These are phyloP conservation scores for Gnatocerus cornutus DNA, from an alignment of 2,888 invertebrate genomes.

Conservation along the genomic window DNA sequence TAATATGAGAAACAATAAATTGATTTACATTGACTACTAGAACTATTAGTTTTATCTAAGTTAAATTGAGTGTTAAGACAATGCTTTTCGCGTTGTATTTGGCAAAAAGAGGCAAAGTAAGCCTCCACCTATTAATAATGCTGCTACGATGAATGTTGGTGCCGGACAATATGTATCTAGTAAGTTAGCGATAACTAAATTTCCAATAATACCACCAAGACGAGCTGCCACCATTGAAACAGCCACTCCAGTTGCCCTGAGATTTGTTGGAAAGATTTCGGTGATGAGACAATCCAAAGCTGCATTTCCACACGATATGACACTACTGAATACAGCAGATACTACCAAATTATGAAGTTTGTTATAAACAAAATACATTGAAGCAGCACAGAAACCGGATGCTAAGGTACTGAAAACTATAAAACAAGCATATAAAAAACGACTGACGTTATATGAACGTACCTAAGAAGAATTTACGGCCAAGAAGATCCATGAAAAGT, in stretches of 20 bases:
- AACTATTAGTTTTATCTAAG: slow-evolving; percentile 31
- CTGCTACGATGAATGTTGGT: slow-evolving; percentile 93
- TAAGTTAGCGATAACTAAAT: slow-evolving; percentile 90
- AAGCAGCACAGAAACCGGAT: slow-evolving; percentile 87
- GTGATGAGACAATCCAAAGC: slow-evolving; percentile 94
- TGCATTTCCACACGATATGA: slow-evolving; percentile 91
- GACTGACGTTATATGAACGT: slow-evolving; percentile 55
- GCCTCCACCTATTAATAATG: slow-evolving; percentile 88
- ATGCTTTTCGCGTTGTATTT: slow-evolving; percentile 89
- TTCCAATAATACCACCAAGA: slow-evolving; percentile 91
- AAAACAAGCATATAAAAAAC: background rate
- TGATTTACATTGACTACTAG: slow-evolving; percentile 24
- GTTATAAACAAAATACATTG: slow-evolving; percentile 89
- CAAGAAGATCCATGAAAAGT: slow-evolving; percentile 87
- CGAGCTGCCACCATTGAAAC: slow-evolving; percentile 93
- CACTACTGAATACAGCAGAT: slow-evolving; percentile 89
- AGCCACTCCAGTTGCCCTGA: slow-evolving; percentile 93
- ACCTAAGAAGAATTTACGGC: slow-evolving; percentile 89
- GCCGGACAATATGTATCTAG: slow-evolving; percentile 92
- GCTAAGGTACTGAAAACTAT: slow-evolving; percentile 89
- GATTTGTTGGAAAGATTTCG: slow-evolving; percentile 93
- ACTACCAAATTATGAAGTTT: slow-evolving; percentile 88
- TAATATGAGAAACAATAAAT: slow-evolving; percentile 34
- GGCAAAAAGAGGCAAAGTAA: slow-evolving; percentile 91
- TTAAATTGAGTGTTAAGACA: slow-evolving; percentile 64